phyloP scores from a whole-genome alignment of 2,888 invertebrate genomes.

The Ectemnius continuus region DNA sequence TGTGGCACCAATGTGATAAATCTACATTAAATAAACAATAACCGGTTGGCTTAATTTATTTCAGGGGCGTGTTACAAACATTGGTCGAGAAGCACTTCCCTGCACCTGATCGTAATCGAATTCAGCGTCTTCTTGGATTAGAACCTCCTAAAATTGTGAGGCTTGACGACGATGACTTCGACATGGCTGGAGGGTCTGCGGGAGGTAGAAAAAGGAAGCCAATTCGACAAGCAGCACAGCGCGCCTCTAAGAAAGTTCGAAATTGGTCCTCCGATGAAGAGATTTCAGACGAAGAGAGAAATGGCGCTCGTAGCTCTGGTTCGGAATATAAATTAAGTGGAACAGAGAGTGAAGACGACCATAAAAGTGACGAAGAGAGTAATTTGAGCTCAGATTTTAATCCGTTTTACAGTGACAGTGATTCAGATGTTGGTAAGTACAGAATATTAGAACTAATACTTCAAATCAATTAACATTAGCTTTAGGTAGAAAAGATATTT shows the following conservation, averaged over 20 bases:
- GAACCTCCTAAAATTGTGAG: constrained; percentile 78
- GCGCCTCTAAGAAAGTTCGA: constrained; percentile 81
- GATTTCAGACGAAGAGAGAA: constrained; percentile 80
- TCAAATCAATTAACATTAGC: constrained; percentile 12
- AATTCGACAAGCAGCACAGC: constrained; percentile 81
- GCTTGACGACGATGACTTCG: constrained; percentile 79
- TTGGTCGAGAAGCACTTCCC: constrained; percentile 99
- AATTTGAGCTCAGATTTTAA: constrained; percentile 84
- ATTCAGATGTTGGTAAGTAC: constrained; percentile 86
- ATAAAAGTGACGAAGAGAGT: constrained; percentile 78
- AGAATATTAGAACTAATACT: constrained; percentile 36
- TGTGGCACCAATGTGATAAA: neutral
- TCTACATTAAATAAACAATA: neutral
- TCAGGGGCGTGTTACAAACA: constrained; percentile 95
- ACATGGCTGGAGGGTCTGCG: constrained; percentile 73
- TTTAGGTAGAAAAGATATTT: neutral
- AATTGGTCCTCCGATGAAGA: constrained; percentile 80
- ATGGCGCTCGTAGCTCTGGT: constrained; percentile 76
- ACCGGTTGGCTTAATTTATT: constrained; percentile 38
- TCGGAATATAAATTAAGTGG: constrained; percentile 81
- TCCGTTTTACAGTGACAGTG: constrained; percentile 92
- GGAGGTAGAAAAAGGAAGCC: constrained; percentile 81
- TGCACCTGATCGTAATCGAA: constrained; percentile 92
- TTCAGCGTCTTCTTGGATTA: constrained; percentile 87
- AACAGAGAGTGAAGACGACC: constrained; percentile 75